A percentile compares a stretch with the other conserved stretches of the same genome.
phyloP scores from a whole-genome alignment of 2,797 vertebrate species.

The Valencia hispanica region DNA sequence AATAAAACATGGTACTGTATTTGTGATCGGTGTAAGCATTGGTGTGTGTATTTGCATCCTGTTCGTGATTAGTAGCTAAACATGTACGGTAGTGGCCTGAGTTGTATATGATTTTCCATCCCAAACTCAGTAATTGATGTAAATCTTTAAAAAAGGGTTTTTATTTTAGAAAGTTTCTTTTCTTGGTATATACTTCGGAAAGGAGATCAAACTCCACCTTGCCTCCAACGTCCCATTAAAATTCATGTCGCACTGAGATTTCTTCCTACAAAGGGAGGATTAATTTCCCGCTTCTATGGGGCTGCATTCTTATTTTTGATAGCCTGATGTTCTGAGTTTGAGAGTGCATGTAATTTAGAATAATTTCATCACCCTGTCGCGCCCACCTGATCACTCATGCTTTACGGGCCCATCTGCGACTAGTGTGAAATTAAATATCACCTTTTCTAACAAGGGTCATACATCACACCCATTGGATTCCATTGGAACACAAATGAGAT shows the following conservation, averaged over 20 bases:
- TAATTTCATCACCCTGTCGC: constrained; percentile 67
- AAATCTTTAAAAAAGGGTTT: constrained; percentile 15
- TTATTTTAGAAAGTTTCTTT: constrained; percentile 30
- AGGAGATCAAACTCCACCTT: constrained; percentile 44
- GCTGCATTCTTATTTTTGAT: constrained; percentile 62
- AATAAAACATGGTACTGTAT: constrained; percentile 35
- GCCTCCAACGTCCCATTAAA: constrained; percentile 52
- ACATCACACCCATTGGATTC: constrained; percentile 68
- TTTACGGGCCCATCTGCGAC: constrained; percentile 68
- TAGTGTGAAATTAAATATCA: constrained; percentile 70
- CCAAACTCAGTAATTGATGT: constrained; percentile 24
- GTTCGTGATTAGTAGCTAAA: constrained; percentile 52
- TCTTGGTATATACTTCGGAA: constrained; percentile 39
- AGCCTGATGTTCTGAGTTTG: constrained; percentile 59
- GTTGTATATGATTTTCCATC: constrained; percentile 8
- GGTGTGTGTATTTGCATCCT: constrained; percentile 52
- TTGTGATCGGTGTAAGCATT: constrained; percentile 49
- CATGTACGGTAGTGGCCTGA: constrained; percentile 31
- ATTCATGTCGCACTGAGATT: constrained; percentile 63
- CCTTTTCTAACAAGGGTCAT: constrained; percentile 74
- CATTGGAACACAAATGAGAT: constrained; percentile 71
- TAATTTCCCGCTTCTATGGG: constrained; percentile 49
- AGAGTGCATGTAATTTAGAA: constrained; percentile 71
- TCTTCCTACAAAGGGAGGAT: constrained; percentile 48
- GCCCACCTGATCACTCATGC: constrained; percentile 63